Evolutionary conservation across 1,140 invertebrate genomes (phyloP).

Genomic region (Scaptomyza pallida): DNA sequence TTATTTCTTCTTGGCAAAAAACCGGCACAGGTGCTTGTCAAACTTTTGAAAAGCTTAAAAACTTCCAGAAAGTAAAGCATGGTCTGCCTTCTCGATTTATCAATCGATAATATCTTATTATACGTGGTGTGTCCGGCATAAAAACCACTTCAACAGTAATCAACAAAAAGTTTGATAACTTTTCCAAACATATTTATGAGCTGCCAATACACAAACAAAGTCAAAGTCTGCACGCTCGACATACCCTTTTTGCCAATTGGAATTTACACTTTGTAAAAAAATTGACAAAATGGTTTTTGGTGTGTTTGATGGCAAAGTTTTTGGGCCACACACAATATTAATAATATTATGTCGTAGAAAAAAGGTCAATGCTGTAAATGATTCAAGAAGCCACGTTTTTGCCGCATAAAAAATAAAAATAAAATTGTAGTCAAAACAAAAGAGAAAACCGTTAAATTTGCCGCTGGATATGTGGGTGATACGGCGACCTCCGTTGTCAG

Average conservation of each 20-base stretch:
- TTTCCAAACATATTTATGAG: slow-evolving; percentile 11
- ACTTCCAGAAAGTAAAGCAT: background rate
- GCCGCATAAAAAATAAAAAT: background rate
- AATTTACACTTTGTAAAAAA: background rate
- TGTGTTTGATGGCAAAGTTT: slow-evolving; percentile 19
- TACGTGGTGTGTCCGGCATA: background rate
- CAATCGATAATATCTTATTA: slow-evolving; percentile 1
- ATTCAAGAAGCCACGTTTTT: slow-evolving; percentile 30
- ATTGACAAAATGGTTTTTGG: slow-evolving; percentile 11
- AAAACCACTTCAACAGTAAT: background rate
- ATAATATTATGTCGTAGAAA: slow-evolving; percentile 18
- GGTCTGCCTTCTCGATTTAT: background rate
- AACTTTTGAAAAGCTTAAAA: background rate
- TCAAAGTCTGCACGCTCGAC: background rate
- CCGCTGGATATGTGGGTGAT: slow-evolving; percentile 43
- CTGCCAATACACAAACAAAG: background rate
- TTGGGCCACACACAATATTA: slow-evolving; percentile 21
- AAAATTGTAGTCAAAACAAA: slow-evolving; percentile 1
- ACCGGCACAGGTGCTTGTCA: background rate
- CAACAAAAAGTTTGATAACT: background rate
- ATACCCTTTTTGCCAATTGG: background rate
- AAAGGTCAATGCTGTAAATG: slow-evolving; percentile 42
- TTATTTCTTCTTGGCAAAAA: too few species aligned
- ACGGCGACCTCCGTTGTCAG: slow-evolving; percentile 64
- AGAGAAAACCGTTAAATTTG: slow-evolving; percentile 21